These are phyloP conservation scores for Delia radicum DNA, from an alignment of 1,140 invertebrate genomes.

Conservation along the genomic window DNA sequence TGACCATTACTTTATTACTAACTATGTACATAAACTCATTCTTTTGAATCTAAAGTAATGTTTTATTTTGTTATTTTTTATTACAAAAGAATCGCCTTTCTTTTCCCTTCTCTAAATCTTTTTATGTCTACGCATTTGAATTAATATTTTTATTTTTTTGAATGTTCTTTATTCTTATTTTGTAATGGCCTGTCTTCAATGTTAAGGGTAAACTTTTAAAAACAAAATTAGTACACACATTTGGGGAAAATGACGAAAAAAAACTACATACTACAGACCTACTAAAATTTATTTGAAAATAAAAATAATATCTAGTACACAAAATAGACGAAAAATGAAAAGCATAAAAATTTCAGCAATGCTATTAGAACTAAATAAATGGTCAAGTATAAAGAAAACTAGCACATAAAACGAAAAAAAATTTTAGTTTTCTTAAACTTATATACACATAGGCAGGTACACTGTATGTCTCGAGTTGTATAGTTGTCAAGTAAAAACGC, in stretches of 20 bases:
- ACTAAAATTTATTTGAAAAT: constrained; percentile 3
- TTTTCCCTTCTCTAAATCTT: too few relatives aligned
- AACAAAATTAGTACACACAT: neutral
- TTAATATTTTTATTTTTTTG: neutral
- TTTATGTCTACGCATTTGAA: neutral
- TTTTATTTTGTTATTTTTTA: too few relatives aligned
- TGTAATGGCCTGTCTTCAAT: neutral
- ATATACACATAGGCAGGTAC: too few relatives aligned
- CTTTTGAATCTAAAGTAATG: too few relatives aligned
- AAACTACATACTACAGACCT: neutral
- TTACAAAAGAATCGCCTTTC: too few relatives aligned
- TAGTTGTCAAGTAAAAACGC: neutral
- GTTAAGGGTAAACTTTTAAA: constrained; percentile 10
- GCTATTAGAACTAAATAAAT: neutral
- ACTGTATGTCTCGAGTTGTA: neutral
- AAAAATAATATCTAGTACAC: neutral
- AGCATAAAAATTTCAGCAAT: neutral
- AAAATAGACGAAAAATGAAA: neutral
- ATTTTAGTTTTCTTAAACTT: neutral
- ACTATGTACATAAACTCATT: too few relatives aligned
- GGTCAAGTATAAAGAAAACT: neutral
- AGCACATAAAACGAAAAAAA: neutral
- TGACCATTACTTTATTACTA: too few relatives aligned
- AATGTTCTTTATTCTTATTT: neutral
- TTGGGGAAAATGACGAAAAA: neutral